A percentile compares a stretch with the other conserved stretches of the same genome.
phyloP scores from a whole-genome alignment of 2,797 vertebrate species.

The Epinephelus awoara region DNA sequence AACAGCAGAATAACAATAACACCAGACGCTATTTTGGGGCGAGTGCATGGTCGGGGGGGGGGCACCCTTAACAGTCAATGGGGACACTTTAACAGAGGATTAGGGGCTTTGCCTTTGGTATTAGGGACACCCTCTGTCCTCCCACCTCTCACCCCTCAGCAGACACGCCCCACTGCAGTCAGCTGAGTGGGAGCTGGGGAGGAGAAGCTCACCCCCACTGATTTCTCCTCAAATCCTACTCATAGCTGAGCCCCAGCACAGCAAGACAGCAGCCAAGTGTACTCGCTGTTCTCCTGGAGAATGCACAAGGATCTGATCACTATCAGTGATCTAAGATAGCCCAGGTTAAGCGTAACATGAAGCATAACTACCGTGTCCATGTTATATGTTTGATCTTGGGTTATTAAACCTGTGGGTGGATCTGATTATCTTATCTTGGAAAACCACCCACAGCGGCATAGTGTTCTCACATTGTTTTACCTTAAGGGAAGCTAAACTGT shows the following conservation, averaged over 20 bases:
- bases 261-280: slow-evolving; percentile 28
- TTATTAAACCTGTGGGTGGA: slow-evolving; percentile 51
- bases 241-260: slow-evolving; percentile 38
- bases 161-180: slow-evolving; percentile 42
- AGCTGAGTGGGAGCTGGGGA: slow-evolving; percentile 44
- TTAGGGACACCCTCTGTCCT: slow-evolving; percentile 78
- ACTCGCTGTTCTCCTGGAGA: slow-evolving; percentile 22
- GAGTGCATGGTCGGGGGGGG: background rate
- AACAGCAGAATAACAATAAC: slow-evolving; percentile 63
- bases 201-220: slow-evolving; percentile 46
- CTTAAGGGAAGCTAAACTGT: background rate
- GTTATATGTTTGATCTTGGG: slow-evolving; percentile 40
- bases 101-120: slow-evolving; percentile 78
- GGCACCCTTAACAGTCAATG: slow-evolving; percentile 50
- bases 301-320: slow-evolving; percentile 41
- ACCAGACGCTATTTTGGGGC: slow-evolving; percentile 62
- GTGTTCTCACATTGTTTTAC: background rate
- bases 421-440: slow-evolving; percentile 43
- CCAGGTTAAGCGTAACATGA: slow-evolving; percentile 15
- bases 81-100: slow-evolving; percentile 76
- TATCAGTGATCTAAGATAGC: slow-evolving; percentile 39
- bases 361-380: slow-evolving; percentile 31
- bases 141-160: slow-evolving; percentile 61
- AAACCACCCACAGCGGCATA: slow-evolving; percentile 36
- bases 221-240: slow-evolving; percentile 47